Percentiles rank a stretch among this genome's conserved stretches.
Conservation (phyloP, 2,113 vertebrate genomes). For the Antechinus flavipes region DNA sequence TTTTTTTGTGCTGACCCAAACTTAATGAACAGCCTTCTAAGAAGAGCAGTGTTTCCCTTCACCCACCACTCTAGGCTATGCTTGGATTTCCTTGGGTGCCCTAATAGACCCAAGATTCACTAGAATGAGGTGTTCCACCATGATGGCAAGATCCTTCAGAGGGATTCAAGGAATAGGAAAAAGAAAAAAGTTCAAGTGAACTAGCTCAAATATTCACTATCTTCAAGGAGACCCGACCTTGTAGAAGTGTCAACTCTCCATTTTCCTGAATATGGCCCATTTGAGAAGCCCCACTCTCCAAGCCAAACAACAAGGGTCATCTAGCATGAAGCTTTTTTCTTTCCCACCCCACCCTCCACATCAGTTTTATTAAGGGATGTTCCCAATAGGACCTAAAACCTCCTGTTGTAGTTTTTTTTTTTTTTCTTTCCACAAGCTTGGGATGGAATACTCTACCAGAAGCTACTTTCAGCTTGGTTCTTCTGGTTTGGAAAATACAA, state of each 20-base stretch:
- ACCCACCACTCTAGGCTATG: constrained; percentile 17
- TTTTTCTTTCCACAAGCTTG: constrained; percentile 43
- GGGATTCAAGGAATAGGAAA: not conserved
- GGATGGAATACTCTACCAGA: constrained; percentile 44
- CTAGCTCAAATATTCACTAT: constrained; percentile 10
- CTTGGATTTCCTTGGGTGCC: constrained; percentile 60
- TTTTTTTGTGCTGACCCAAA: not conserved
- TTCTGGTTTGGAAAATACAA: constrained; percentile 44
- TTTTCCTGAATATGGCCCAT: constrained; percentile 59
- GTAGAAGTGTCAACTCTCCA: constrained; percentile 10
- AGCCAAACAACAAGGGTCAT: not conserved
- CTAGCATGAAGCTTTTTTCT: constrained; percentile 45
- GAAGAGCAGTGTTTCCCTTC: constrained; percentile 23
- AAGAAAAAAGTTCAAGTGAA: constrained; percentile 21
- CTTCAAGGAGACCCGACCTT: constrained; percentile 28
- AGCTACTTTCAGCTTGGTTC: constrained; percentile 42
- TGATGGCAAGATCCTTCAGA: constrained; percentile 52
- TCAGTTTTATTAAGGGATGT: not conserved
- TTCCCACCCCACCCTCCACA: constrained; percentile 9
- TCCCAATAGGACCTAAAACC: constrained; percentile 64
- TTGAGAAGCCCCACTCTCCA: constrained; percentile 55
- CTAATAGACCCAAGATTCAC: constrained; percentile 62
- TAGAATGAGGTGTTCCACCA: constrained; percentile 50
- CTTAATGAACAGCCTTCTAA: constrained; percentile 26
- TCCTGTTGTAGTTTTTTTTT: not conserved